Evolutionary conservation across 2,113 vertebrate genomes (phyloP).

Genomic region (Opisthocomus hoazin): DNA sequence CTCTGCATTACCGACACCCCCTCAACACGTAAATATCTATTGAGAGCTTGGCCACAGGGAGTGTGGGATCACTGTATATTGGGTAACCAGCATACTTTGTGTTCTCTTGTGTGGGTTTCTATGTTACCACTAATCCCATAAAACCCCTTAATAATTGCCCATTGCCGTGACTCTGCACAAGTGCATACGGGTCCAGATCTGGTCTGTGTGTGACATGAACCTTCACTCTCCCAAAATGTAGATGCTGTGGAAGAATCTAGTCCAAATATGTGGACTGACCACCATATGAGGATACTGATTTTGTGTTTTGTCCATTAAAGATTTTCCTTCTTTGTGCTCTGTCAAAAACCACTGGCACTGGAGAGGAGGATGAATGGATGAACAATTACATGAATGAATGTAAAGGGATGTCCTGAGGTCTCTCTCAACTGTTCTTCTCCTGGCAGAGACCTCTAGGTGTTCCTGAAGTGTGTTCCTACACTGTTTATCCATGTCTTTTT

Average conservation of each 20-base stretch:
- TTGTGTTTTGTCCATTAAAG: neutral
- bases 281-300: neutral
- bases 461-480: neutral
- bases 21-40: neutral
- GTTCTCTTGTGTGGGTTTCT: neutral
- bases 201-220: fast-evolving
- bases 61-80: neutral
- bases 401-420: neutral
- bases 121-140: neutral
- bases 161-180: neutral
- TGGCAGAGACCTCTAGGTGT: neutral
- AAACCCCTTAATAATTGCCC: neutral
- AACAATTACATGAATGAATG: neutral
- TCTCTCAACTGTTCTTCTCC: neutral
- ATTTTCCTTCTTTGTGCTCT: neutral
- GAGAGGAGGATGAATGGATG: neutral
- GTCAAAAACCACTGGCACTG: neutral
- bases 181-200: neutral
- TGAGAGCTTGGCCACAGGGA: neutral
- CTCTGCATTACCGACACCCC: neutral
- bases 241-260: neutral
- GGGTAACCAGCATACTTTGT: neutral
- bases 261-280: neutral
- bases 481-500: neutral
- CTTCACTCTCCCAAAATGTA: neutral